Evolutionary conservation across 2,113 vertebrate species (phyloP), one percentile per base, ranked within the genome.

Genomic region (Suricata suricatta): DNA sequence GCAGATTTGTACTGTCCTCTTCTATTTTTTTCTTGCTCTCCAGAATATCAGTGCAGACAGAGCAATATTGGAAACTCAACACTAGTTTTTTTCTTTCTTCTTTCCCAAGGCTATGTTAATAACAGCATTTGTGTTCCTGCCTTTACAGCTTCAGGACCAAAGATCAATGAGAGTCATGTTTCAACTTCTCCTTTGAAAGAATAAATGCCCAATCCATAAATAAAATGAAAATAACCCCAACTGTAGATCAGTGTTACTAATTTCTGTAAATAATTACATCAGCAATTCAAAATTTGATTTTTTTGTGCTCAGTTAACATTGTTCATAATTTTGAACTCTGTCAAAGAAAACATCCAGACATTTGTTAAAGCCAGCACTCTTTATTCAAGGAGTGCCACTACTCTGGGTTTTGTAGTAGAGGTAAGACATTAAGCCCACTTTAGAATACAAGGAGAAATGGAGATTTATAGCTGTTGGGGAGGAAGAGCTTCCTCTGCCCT

Each of bases 91-190:
- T 82, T 77, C 83, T 88, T 91, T 17, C 33, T 88, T 82, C 54
- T 90, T 92, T 74, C 96, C 87, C 21, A 71, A 82, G 38, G 8
- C 66, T 17, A 23, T 92, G 44, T 90, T 97, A 95, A 96, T 96
- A 88, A 41, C 63, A 97, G 72, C 5, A 17, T 71, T 97, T 63
- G 68, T 84, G 72, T 60, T 85, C 17, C 54, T 97, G 88, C 44
- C 85, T 93, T 47, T 64, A 97, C 64, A 95, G 94, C 83, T 92
- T 90, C 82, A 87, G 71, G 63, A 63, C 19, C 77, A 88, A 87
- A 95, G 97, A 88, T 96, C 60, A 92, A 44, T 71, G 80, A 83
- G 7, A 83, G 76, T 19, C 33, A 11, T 41, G 15, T 94, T 96
- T 63, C 79, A 35, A 84, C 54, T 95, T 84, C 74, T 88, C 80